These are phyloP conservation scores for Spea multiplicata DNA, from an alignment of 2,113 vertebrate genomes.

Conservation along the genomic window DNA sequence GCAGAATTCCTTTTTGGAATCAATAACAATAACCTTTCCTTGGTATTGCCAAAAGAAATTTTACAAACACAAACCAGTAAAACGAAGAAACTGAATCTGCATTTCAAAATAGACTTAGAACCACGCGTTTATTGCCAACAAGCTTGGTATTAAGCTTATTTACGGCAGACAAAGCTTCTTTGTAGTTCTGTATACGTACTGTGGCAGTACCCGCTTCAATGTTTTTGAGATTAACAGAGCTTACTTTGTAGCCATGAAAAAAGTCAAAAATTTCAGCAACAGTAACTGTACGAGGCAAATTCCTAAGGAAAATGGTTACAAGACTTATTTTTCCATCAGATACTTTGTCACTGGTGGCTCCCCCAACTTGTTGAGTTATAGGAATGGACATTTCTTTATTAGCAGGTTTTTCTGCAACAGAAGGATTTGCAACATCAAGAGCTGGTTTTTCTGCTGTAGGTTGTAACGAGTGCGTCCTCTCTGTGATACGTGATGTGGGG, in stretches of 20 bases:
- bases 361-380: conserved; percentile 47
- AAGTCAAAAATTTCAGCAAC: conserved; percentile 92
- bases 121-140: conserved; percentile 84
- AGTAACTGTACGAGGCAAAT: conserved; percentile 85
- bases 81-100: conserved; percentile 54
- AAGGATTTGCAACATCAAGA: too few species aligned
- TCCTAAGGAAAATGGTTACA: conserved; percentile 77
- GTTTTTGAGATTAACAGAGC: conserved; percentile 84
- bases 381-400: too few species aligned
- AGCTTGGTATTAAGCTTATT: conserved; percentile 87
- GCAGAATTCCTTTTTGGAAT: neutral
- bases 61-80: neutral
- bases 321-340: conserved; percentile 65
- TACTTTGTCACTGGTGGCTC: conserved; percentile 49
- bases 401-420: too few species aligned
- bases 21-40: neutral
- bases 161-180: conserved; percentile 84
- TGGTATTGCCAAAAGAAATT: neutral
- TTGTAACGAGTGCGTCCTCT: too few species aligned
- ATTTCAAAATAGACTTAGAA: conserved; percentile 72
- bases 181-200: conserved; percentile 82
- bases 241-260: conserved; percentile 90
- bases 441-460: too few species aligned
- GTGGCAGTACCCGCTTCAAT: conserved; percentile 80
- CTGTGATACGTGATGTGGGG: too few species aligned